Evolutionary conservation across 2,797 vertebrate genomes (phyloP), one percentile per base, ranked within the genome.

Genomic region (Dicrostonyx torquatus): DNA sequence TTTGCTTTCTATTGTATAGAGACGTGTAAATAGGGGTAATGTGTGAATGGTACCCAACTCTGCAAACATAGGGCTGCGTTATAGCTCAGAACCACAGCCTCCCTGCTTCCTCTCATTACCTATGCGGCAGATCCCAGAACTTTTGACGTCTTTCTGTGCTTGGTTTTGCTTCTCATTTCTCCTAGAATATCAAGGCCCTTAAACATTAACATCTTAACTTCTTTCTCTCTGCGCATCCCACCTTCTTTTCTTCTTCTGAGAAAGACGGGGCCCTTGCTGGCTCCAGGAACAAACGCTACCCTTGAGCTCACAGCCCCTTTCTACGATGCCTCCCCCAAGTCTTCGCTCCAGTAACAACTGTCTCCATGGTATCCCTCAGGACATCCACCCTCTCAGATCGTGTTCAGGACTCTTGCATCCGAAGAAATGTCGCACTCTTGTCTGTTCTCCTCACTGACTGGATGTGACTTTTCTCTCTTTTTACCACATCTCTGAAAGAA

Each of bases 401-500:
- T 45, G 37, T 55, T 89, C 15, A 43, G 55, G 29, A 83, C 76
- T 73, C 75, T 87, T 53, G 17, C 50, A 34, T 34, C 15, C 26
- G 22, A 22, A 66, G 13, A 84, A 70, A 89, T 37, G 48, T 43
- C 34, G 40, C 50, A 60, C 29, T 73, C 18, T 15, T 77, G 14
- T 53, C 20, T 45, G 22, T 50, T 62, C 72, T 29, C 40, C 78
- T 86, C 64, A 66, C 29, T 64, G 89, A 26, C 4, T 79, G 50
- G 78, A n/a, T 68, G 29, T 62, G 34, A 45, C 62, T 79, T 90
- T 77, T 50, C 12, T 73, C 88, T 88, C 29, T 87, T 79, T 90
- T 95, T 60, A 73, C 20, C 1, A 84, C 37, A 55, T 73, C 88
- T 92, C 58, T 84, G 64, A 87, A 94, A 70, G 66, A 94, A 58